Evolutionary conservation across 2,113 vertebrate species (phyloP), one percentile per base, ranked within the genome.

Genomic region (Cryptomyrus ogoouensis): DNA sequence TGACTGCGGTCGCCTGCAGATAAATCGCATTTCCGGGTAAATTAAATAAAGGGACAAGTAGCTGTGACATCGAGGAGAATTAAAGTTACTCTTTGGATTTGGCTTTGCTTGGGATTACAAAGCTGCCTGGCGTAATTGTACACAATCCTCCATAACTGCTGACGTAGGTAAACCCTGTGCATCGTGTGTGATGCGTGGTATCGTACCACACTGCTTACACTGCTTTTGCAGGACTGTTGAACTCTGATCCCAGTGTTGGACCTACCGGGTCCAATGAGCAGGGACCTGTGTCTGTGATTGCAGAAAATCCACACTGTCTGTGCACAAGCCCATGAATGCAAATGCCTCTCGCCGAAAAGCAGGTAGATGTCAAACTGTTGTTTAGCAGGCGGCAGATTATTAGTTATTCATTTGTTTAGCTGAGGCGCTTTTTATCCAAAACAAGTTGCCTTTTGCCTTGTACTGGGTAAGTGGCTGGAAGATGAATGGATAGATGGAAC

Each of bases 61-160:
- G 9, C 42, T 47, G 15, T 27, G 19, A 15, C 47, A 53, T 35
- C 8, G 50, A 3, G 49, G 85, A 42, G 85, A 87, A n/a, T 87
- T 87, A 52, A 39, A 87, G 50, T 87, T 47, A 53, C 47, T 13
- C 85, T 87, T 35, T 8, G 50, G 24, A 35, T 66, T 86, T 49
- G 44, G 27, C 89, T 62, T 39, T 6, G 52, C 47, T 9, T 47
- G 49, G 86, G 88, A 90, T 91, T 91, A 91, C 53, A 21, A 44
- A 66, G 49, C 66, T 7, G 88, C 62, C 90, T 83, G 80, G 53
- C 53, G 52, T 87, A 89, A 47, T 88, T 39, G 56, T n/a, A 12
- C 53, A 52, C 90, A 90, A 92, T 90, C 90, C 66, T 49, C 5
- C 31, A 21, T 87, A 89, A 84, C 90, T 88, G 89, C 17, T 58